phyloP scores from a whole-genome alignment of 2,797 vertebrate species.

The Tolypeutes matacus region DNA sequence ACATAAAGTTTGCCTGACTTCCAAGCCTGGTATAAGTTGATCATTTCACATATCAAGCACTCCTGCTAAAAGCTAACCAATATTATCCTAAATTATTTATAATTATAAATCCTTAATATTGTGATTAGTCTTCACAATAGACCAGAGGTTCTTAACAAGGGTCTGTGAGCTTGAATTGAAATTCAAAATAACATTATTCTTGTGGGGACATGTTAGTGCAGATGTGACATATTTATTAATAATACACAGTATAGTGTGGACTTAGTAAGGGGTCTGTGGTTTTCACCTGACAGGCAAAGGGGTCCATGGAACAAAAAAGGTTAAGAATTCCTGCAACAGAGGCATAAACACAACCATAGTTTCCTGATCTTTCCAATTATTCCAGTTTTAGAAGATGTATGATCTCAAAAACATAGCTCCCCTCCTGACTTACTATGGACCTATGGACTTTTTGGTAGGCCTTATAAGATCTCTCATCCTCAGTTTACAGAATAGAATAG shows the following conservation, averaged over 20 bases:
- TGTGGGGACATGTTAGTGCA: too few relatives aligned
- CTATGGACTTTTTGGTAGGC: not conserved
- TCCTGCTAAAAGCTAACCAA: not conserved
- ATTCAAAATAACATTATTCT: too few relatives aligned
- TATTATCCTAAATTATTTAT: too few relatives aligned
- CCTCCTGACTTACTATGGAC: not conserved
- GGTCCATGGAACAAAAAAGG: too few relatives aligned
- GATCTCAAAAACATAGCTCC: not conserved
- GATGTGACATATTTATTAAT: too few relatives aligned
- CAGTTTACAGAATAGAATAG: not conserved
- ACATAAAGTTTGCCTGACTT: conserved; percentile 19
- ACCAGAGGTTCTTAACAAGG: too few relatives aligned
- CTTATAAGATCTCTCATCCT: conserved; percentile 17
- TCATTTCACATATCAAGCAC: not conserved
- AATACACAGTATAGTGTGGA: too few relatives aligned
- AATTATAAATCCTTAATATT: too few relatives aligned
- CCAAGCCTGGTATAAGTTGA: not conserved
- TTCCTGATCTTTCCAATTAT: conserved; percentile 40
- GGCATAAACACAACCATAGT: not conserved
- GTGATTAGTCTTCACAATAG: not conserved
- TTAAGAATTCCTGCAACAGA: not conserved
- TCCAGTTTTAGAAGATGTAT: conserved; percentile 49
- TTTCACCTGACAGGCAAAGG: too few relatives aligned
- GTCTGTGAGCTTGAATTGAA: too few relatives aligned
- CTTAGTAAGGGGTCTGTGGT: too few relatives aligned